These are phyloP conservation scores for Nephrotoma flavescens DNA, from an alignment of 2,888 invertebrate genomes.

Conservation along the genomic window DNA sequence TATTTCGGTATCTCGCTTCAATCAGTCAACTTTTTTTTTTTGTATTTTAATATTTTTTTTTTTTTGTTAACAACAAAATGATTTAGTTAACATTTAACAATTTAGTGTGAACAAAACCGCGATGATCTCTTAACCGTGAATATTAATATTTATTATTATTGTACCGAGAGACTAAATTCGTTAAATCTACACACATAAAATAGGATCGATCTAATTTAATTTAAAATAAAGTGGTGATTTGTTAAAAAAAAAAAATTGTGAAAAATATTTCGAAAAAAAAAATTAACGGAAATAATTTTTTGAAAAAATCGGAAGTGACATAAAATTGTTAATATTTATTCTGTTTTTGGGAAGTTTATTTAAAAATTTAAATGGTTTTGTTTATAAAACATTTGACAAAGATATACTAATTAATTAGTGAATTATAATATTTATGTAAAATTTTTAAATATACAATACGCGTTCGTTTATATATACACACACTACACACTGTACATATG, in stretches of 20 bases:
- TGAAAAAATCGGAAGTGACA: neutral
- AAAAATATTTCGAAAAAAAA: neutral
- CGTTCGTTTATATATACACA: neutral
- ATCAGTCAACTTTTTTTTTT: neutral
- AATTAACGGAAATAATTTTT: neutral
- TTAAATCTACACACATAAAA: neutral
- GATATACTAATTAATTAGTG: conserved; percentile 33
- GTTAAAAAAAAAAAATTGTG: neutral
- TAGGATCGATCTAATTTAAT: too few relatives aligned
- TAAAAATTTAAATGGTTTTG: conserved; percentile 6
- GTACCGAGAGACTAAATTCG: neutral
- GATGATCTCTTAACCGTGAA: neutral
- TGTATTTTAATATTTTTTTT: neutral
- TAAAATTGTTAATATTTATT: neutral
- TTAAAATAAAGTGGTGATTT: too few relatives aligned
- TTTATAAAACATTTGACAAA: conserved; percentile 30
- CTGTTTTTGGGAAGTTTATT: conserved; percentile 1
- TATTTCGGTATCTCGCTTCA: neutral
- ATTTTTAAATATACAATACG: conserved; percentile 15
- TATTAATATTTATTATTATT: neutral
- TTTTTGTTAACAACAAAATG: neutral
- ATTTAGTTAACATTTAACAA: neutral
- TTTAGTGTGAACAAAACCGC: neutral
- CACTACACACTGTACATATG: neutral
- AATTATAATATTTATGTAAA: conserved; percentile 25